A percentile compares a stretch with the other conserved stretches of the same genome.
These are phyloP conservation scores for Malurus cyaneus DNA, from an alignment of 2,113 vertebrate species.

Conservation along the genomic window DNA sequence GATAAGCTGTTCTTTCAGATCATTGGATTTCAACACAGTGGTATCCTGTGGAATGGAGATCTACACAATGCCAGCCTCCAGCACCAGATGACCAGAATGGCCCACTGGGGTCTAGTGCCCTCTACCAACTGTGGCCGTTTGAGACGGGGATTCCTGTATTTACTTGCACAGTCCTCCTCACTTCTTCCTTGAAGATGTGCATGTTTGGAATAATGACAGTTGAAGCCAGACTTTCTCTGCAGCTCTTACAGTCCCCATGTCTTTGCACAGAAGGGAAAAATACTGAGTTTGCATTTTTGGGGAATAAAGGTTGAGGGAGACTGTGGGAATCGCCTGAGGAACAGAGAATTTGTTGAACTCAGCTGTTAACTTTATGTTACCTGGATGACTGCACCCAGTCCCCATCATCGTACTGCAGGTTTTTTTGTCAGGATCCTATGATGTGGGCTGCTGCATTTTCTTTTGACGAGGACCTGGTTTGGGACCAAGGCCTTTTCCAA, in stretches of 20 bases:
- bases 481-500: background rate
- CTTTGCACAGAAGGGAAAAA: background rate
- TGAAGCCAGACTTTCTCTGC: background rate
- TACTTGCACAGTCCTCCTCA: background rate
- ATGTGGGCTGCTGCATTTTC: background rate
- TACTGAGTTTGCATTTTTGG: background rate
- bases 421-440: background rate
- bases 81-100: background rate
- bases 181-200: background rate
- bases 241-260: background rate
- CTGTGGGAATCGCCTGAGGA: background rate
- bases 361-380: background rate
- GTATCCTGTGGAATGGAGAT: background rate
- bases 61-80: background rate
- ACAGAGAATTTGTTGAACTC: background rate
- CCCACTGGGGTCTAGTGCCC: background rate
- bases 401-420: background rate
- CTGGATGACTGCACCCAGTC: background rate
- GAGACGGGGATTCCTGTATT: background rate
- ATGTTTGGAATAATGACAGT: background rate
- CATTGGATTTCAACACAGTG: background rate
- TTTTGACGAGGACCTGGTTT: background rate
- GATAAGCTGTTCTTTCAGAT: background rate
- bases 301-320: background rate
- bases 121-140: background rate